Percentiles rank a stretch among this genome's conserved stretches.
These are phyloP conservation scores for Bombus balteatus DNA, from an alignment of 1,140 invertebrate genomes.

Conservation along the genomic window DNA sequence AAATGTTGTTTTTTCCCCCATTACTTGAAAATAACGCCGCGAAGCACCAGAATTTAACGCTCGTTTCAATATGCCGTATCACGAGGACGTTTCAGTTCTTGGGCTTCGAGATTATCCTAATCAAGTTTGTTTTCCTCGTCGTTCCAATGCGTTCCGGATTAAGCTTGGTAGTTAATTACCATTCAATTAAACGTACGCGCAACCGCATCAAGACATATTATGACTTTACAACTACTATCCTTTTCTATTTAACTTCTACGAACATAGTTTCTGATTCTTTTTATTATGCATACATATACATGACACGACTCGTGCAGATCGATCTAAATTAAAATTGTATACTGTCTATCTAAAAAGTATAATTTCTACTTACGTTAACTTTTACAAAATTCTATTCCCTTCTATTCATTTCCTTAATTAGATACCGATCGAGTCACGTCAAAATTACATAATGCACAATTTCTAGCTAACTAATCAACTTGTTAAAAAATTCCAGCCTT, in stretches of 20 bases:
- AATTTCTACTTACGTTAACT: too few relatives aligned
- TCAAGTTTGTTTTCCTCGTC: not conserved
- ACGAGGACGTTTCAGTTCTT: not conserved
- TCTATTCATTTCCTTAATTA: not conserved
- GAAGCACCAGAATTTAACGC: not conserved
- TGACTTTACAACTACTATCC: too few relatives aligned
- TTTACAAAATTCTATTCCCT: not conserved
- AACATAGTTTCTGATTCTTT: not conserved
- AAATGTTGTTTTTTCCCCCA: slow-evolving; percentile 7
- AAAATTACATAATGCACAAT: not conserved
- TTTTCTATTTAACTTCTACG: not conserved
- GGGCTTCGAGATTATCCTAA: not conserved
- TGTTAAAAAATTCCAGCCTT: not conserved
- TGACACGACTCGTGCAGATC: not conserved
- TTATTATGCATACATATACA: not conserved
- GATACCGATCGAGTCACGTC: not conserved
- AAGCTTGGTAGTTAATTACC: not conserved
- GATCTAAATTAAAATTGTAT: not conserved
- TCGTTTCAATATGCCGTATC: not conserved
- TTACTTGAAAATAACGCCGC: not conserved
- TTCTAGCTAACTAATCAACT: not conserved
- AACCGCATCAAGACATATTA: too few relatives aligned
- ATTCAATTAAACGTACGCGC: not conserved
- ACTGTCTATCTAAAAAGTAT: too few relatives aligned
- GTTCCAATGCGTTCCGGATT: not conserved